Evolutionary conservation across 2,888 invertebrate species (phyloP), one percentile per base, ranked within the genome.

Genomic region (Podotricha telesiphe): DNA sequence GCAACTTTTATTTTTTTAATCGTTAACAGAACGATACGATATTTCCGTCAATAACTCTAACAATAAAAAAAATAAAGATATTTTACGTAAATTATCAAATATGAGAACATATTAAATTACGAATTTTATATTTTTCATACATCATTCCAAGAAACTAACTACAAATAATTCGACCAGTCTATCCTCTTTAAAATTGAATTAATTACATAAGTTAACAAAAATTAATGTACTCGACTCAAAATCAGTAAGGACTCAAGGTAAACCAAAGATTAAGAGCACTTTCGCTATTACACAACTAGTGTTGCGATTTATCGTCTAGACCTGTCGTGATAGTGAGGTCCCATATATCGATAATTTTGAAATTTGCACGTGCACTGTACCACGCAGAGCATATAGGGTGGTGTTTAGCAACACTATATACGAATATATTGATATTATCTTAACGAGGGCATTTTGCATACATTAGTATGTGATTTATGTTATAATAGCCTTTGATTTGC

Each of bases 331-430:
- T 45, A 66, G 37, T 53, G 17, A 61, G 51, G 67, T 28, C 42
- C 28, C 42, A 51, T 45, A 45, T 59, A 67, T 67, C 67, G 66
- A 59, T 59, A 50, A 22, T 72, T 72, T 72, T 70, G 72, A 65
- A 72, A 72, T 68, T 63, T 55, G 70, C 70, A 70, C 70, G 70
- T 71, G 71, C 68, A 51, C 62, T 28, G 68, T 59, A 68, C 65
- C 70, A 67, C 42, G 64, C 22, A 20, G 34, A 47, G 51, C 51
- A 68, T 70, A 66, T 68, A 66, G 68, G 70, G 15, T 65, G 11
- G 67, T 17, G 47, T 67, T 51, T 62, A 56, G 65, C 55, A 68
- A 64, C 22, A 64, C 37, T 6, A 22, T 15, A 20, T 53, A n/a
- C n/a, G n/a, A 40, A 53, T 64, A 50, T 63, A 64, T 64, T 15